Evolutionary conservation across 2,888 invertebrate genomes (phyloP).

Genomic region (Eristalis tenax): DNA sequence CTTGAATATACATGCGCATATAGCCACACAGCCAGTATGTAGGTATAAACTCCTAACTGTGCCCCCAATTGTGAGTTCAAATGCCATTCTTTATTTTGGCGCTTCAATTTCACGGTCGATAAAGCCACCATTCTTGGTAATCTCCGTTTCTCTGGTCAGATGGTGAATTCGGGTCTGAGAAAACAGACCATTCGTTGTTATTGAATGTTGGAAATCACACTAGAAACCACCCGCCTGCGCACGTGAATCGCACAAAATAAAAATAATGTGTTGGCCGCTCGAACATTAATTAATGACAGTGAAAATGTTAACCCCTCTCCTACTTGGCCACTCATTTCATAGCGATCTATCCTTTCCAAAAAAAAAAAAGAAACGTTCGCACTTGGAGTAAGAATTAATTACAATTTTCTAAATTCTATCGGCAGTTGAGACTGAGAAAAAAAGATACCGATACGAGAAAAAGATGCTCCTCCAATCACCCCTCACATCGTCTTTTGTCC

Average conservation of each 20-base stretch:
- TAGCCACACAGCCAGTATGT: background rate
- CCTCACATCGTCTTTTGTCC: background rate
- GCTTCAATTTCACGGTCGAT: slow-evolving; percentile 69
- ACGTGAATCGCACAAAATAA: slow-evolving; percentile 31
- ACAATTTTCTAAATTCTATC: slow-evolving; percentile 38
- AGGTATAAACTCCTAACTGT: slow-evolving; percentile 48
- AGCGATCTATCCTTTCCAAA: too few species aligned
- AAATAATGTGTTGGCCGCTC: slow-evolving; percentile 37
- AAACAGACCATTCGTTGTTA: slow-evolving; percentile 13
- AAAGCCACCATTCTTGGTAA: slow-evolving; percentile 39
- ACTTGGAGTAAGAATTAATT: slow-evolving; percentile 39
- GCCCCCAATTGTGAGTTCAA: slow-evolving; percentile 67
- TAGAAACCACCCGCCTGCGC: slow-evolving; percentile 43
- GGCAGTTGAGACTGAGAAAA: background rate
- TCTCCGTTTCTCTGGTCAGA: background rate
- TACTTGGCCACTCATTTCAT: too few species aligned
- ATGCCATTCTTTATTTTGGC: slow-evolving; percentile 68
- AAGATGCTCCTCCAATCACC: background rate
- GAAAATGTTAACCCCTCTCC: slow-evolving; percentile 14
- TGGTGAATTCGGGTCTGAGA: background rate
- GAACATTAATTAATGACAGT: slow-evolving; percentile 54
- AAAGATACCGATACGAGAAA: slow-evolving; percentile 20
- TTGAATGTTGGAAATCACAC: background rate
- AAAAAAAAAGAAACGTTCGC: background rate
- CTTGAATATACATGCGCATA: background rate